Base-by-base conservation (phyloP, 1,140 invertebrate species). In the Apis laboriosa region DNA sequence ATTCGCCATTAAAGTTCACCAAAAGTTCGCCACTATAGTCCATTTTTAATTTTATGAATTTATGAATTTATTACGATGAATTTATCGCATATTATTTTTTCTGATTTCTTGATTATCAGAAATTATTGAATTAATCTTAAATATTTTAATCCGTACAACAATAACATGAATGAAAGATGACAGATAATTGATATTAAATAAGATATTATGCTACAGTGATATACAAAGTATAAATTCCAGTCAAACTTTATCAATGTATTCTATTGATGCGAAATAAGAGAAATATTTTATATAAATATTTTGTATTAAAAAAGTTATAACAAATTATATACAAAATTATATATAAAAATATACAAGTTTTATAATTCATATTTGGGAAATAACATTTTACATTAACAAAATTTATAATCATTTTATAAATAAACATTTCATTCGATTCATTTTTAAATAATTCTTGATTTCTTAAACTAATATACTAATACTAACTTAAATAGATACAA, bases 131-230 rank as follows among this genome's bases (percentile, higher is more conserved):
- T 43, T 34, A 60, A 71, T 17, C 53, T 79, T 19, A 61, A 79
- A 71, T 43, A 43, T 12, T 49, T 15, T 60, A 70, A 71, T 58
- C n/a, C 21, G 43, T 28, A 70, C 24, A 51, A 43, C 7, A 61
- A 24, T n/a, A 49, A 60, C 53, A 53, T 7, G 67, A 61, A 79
- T 34, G 43, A 71, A 43, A 43, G 55, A 9, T 53, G 55, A 24
- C 28, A 71, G 49, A 72, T 51, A 72, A 55, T 55, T 71, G 68
- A 51, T 24, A 49, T 11, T 71, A 71, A 71, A 71, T 53, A 71
- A 71, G 68, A 55, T 28, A 55, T 24, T 55, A 53, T 17, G 49
- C 24, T 72, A 17, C 9, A 28, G 17, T 72, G 15, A 55, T 55
- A 63, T 63, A 63, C 13, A 15, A 2, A 21, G 61, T 63, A 53